A percentile compares a stretch with the other conserved stretches of the same genome.
Evolutionary conservation across 2,113 vertebrate genomes (phyloP).

Genomic region (Mobula hypostoma): DNA sequence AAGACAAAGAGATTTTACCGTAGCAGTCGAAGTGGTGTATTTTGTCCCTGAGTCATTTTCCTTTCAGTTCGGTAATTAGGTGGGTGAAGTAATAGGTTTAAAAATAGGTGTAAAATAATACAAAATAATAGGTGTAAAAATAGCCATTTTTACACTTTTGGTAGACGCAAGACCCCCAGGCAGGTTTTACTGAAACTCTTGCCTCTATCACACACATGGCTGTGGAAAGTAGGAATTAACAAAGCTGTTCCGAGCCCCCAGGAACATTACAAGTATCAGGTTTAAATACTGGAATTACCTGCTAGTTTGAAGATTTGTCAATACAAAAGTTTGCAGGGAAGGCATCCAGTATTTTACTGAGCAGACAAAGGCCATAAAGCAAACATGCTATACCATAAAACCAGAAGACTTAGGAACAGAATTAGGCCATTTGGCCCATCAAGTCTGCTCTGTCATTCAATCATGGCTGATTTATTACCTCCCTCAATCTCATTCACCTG

Average conservation of each 20-base stretch:
- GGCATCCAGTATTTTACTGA: background rate
- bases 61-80: background rate
- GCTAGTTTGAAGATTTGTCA: background rate
- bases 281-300: background rate
- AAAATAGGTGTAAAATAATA: background rate
- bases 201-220: background rate
- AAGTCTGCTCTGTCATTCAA: too few species aligned
- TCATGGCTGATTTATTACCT: too few species aligned
- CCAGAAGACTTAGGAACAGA: too few species aligned
- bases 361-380: too few species aligned
- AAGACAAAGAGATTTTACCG: background rate
- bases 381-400: background rate
- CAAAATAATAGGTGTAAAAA: background rate
- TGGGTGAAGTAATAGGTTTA: background rate
- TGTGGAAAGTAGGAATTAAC: background rate
- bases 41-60: conserved; percentile 2
- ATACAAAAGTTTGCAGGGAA: background rate
- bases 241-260: background rate
- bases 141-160: background rate
- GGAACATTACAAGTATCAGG: background rate
- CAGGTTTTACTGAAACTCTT: background rate
- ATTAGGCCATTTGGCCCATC: too few species aligned
- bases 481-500: too few species aligned
- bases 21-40: conserved; percentile 9
- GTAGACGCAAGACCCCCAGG: background rate